Conservation (phyloP, 2,888 invertebrate genomes). For the Frankliniella fusca region DNA sequence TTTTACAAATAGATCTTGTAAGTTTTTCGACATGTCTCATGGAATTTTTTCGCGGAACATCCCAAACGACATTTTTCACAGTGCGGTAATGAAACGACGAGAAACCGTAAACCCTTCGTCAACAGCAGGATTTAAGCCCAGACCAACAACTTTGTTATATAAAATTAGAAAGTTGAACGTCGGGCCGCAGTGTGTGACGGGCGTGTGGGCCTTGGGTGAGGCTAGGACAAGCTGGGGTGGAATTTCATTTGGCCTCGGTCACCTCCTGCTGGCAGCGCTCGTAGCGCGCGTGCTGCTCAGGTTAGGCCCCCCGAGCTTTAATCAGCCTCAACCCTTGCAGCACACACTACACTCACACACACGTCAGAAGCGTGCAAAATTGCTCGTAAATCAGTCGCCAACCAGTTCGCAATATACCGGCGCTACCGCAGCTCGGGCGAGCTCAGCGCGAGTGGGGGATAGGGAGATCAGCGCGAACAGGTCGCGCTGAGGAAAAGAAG, state of each 20-base stretch:
- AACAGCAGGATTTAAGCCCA: too few relatives aligned
- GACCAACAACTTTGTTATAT: too few relatives aligned
- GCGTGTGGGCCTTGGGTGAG: neutral
- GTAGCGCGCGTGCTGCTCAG: neutral
- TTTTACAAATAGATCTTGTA: too few relatives aligned
- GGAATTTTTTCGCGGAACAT: too few relatives aligned
- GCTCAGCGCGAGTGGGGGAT: neutral
- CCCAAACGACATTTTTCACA: too few relatives aligned
- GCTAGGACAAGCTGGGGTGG: neutral
- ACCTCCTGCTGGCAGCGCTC: neutral
- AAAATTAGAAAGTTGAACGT: too few relatives aligned
- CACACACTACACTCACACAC: slow-evolving; percentile 6
- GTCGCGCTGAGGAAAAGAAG: neutral
- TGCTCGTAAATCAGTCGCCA: slow-evolving; percentile 8
- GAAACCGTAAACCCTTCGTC: too few relatives aligned
- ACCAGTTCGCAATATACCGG: too few relatives aligned
- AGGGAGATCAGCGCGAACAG: neutral
- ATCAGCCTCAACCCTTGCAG: neutral
- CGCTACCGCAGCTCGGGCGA: neutral
- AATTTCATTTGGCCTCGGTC: slow-evolving; percentile 1
- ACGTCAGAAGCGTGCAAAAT: slow-evolving; percentile 15
- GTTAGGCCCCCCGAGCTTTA: neutral
- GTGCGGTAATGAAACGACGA: too few relatives aligned
- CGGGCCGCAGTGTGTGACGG: neutral
- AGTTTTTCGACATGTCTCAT: too few relatives aligned